These are phyloP conservation scores for Limnephilus lunatus DNA, from an alignment of 2,888 invertebrate genomes.

Conservation along the genomic window DNA sequence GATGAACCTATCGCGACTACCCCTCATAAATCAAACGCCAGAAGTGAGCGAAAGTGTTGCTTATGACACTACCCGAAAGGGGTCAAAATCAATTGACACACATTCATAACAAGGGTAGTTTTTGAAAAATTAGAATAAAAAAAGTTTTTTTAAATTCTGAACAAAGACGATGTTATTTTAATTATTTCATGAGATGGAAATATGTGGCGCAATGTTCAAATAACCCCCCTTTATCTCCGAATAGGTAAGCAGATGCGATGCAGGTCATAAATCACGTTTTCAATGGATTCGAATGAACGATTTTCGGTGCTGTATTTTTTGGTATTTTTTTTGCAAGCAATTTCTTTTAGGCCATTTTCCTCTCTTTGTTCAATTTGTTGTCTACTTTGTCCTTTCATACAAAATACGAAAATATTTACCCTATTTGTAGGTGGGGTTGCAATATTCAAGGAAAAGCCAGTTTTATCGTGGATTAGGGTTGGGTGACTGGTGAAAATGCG, in stretches of 20 bases:
- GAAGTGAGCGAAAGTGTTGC: background rate
- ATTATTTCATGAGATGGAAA: background rate
- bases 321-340: background rate
- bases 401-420: background rate
- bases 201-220: background rate
- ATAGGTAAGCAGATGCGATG: background rate
- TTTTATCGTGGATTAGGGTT: background rate
- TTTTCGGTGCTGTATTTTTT: background rate
- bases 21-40: constrained; percentile 22
- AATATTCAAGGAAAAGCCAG: background rate
- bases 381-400: background rate
- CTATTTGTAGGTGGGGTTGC: background rate
- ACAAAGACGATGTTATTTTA: background rate
- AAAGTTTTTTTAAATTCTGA: background rate
- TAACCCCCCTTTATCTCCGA: background rate
- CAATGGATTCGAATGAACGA: background rate
- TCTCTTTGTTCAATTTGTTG: background rate
- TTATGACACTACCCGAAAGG: constrained; percentile 4
- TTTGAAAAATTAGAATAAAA: background rate
- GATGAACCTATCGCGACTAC: constrained; percentile 33
- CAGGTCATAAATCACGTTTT: background rate
- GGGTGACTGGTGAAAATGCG: background rate
- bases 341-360: background rate
- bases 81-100: constrained; percentile 4
- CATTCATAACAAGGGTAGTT: background rate